phyloP scores from a whole-genome alignment of 2,797 vertebrate genomes.

The Coregonus ussuriensis region DNA sequence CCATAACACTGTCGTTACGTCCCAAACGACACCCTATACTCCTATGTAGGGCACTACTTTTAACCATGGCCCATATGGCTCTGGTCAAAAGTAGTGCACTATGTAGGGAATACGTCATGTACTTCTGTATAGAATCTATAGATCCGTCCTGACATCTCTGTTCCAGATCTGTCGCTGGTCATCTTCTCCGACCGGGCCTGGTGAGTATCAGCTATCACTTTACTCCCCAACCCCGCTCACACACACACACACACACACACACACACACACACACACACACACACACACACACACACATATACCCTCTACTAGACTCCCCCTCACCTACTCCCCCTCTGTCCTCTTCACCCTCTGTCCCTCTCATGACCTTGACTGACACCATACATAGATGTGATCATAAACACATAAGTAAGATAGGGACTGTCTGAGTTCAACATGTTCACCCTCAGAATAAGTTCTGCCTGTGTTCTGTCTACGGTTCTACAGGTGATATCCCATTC shows the following conservation, averaged over 20 bases:
- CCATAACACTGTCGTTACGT: neutral
- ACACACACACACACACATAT: too few relatives aligned
- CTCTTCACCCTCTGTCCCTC: neutral
- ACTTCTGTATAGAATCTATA: neutral
- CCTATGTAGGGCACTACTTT: too few relatives aligned
- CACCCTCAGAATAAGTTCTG: neutral
- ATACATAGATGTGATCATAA: slow-evolving; percentile 23
- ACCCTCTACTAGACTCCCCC: neutral
- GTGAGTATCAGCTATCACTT: neutral
- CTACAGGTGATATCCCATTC: slow-evolving; percentile 29
- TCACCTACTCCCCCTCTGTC: neutral
- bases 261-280: too few relatives aligned
- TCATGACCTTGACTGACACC: slow-evolving; percentile 27
- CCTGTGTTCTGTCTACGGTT: slow-evolving; percentile 20
- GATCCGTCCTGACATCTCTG: neutral
- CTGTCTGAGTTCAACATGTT: slow-evolving; percentile 35
- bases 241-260: too few relatives aligned
- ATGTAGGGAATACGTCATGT: too few relatives aligned
- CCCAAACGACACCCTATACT: too few relatives aligned
- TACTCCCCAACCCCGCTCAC: neutral
- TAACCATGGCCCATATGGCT: too few relatives aligned
- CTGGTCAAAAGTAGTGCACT: too few relatives aligned
- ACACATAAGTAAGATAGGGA: slow-evolving; percentile 35
- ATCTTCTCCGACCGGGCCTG: neutral
- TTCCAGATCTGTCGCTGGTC: neutral